Evolutionary conservation across 2,113 vertebrate genomes (phyloP).

Genomic region (Brienomyrus brachyistius): DNA sequence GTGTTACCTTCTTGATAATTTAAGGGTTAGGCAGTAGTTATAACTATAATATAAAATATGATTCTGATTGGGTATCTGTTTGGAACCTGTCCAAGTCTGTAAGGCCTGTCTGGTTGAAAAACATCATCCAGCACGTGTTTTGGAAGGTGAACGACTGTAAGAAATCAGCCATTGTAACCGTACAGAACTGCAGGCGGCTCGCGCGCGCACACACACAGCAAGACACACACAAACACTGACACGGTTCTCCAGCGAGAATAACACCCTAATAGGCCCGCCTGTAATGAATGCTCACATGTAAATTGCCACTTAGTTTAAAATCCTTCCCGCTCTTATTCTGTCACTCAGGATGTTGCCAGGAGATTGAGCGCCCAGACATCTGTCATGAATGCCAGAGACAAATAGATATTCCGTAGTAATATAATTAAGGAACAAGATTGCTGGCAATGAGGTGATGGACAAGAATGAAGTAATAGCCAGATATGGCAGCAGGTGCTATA

Average conservation of each 20-base stretch:
- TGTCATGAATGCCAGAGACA: constrained; percentile 8
- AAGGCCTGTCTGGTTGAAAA: neutral
- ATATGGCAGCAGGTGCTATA: neutral
- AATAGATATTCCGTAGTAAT: neutral
- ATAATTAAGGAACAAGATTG: constrained; percentile 15
- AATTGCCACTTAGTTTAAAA: constrained; percentile 13
- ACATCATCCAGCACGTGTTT: neutral
- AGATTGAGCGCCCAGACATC: neutral
- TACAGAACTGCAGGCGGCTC: neutral
- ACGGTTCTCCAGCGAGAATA: neutral
- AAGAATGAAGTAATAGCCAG: neutral
- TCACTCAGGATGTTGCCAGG: neutral
- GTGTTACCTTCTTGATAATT: neutral
- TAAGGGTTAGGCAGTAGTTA: neutral
- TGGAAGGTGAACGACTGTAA: neutral
- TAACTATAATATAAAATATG: neutral
- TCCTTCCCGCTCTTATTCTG: neutral
- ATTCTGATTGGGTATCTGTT: neutral
- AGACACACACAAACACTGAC: neutral
- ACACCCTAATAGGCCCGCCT: neutral
- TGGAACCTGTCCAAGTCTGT: neutral
- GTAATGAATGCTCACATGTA: neutral
- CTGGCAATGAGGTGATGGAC: neutral
- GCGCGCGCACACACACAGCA: neutral
- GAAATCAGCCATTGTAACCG: neutral